phyloP scores from a whole-genome alignment of 1,140 invertebrate genomes.

The Charaxes varanes region DNA sequence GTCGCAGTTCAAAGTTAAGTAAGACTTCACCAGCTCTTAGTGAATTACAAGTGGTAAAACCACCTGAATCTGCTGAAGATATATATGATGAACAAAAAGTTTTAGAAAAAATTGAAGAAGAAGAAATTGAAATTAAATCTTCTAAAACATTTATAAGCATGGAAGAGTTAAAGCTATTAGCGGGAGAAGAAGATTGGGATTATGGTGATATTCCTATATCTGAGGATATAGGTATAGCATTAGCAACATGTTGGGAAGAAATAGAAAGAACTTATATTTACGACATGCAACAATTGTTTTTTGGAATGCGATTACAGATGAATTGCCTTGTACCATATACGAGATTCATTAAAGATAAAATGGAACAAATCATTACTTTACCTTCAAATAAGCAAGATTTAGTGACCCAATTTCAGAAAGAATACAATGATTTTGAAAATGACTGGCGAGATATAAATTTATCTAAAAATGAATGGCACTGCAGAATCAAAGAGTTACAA shows the following conservation, averaged over 20 bases:
- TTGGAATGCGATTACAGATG: slow-evolving; percentile 69
- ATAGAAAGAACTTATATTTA: slow-evolving; percentile 73
- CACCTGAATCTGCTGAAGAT: slow-evolving; percentile 30
- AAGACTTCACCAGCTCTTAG: slow-evolving; percentile 28
- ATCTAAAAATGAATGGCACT: slow-evolving; percentile 66
- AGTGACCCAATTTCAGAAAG: slow-evolving; percentile 70
- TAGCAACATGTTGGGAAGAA: slow-evolving; percentile 75
- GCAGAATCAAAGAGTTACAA: slow-evolving; percentile 56
- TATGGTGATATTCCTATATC: slow-evolving; percentile 67
- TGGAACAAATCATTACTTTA: slow-evolving; percentile 69
- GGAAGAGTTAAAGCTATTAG: slow-evolving; percentile 45
- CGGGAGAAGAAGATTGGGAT: slow-evolving; percentile 73
- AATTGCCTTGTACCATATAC: slow-evolving; percentile 72
- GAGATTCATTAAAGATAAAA: slow-evolving; percentile 65
- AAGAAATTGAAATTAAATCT: slow-evolving; percentile 27
- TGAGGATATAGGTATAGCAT: slow-evolving; percentile 40
- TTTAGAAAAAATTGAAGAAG: slow-evolving; percentile 27
- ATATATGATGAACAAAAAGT: slow-evolving; percentile 20
- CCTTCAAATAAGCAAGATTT: slow-evolving; percentile 74
- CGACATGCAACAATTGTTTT: slow-evolving; percentile 73
- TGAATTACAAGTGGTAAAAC: slow-evolving; percentile 42
- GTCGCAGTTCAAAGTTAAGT: slow-evolving; percentile 42
- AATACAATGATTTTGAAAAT: slow-evolving; percentile 74
- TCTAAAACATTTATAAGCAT: slow-evolving; percentile 19
- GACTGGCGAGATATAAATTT: slow-evolving; percentile 72